Percentiles rank a stretch among this genome's conserved stretches.
Evolutionary conservation across 2,113 vertebrate species (phyloP).

Genomic region (Cephalopterus ornatus): DNA sequence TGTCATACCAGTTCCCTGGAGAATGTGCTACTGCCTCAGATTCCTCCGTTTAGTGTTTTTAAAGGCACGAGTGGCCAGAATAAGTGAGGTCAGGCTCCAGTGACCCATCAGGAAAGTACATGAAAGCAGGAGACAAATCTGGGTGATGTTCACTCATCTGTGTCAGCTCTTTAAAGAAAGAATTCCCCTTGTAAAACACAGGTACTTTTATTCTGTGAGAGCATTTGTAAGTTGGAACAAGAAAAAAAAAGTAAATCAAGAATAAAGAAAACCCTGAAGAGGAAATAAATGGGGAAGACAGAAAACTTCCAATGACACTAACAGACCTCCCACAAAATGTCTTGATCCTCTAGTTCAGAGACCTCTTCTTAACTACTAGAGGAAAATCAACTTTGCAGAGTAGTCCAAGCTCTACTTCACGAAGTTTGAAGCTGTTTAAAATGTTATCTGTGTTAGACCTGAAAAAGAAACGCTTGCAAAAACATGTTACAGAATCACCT

Average conservation of each 20-base stretch:
- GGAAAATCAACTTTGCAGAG: neutral
- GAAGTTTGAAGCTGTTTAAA: neutral
- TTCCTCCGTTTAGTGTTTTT: neutral
- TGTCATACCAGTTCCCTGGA: neutral
- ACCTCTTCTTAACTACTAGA: neutral
- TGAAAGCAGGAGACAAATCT: constrained; percentile 11
- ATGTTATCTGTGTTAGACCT: neutral
- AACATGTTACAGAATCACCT: neutral
- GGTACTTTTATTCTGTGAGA: neutral
- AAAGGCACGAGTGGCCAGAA: neutral
- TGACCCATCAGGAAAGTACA: neutral
- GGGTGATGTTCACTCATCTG: constrained; percentile 13
- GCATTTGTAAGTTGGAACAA: neutral
- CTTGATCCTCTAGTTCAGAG: neutral
- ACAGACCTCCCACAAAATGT: neutral
- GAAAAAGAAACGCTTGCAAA: neutral
- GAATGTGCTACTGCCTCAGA: neutral
- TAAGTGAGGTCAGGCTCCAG: constrained; percentile 14
- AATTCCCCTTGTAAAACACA: neutral
- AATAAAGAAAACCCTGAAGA: neutral
- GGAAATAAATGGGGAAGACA: neutral
- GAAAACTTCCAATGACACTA: neutral
- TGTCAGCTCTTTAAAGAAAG: neutral
- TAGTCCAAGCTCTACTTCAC: neutral
- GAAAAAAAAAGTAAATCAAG: neutral